Evolutionary conservation across 2,888 invertebrate genomes (phyloP), one percentile per base, ranked within the genome.

Genomic region (Brassicogethes aeneus): DNA sequence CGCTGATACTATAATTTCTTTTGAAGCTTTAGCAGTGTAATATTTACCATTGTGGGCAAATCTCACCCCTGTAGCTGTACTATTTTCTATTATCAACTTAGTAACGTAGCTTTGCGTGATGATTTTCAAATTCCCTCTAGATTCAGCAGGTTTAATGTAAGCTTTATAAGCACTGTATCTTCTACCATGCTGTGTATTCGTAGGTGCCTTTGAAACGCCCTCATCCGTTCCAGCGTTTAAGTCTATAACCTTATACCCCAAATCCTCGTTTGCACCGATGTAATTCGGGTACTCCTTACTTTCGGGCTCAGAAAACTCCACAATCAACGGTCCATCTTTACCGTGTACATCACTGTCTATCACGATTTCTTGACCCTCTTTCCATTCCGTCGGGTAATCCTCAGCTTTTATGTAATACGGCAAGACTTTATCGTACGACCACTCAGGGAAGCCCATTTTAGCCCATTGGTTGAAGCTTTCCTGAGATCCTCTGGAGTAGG

Each of bases 151-250:
- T 88, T 88, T 72, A 8, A 87, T 67, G 61, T 85, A 88, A 0
- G 87, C 85, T 60, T 83, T 85, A 2, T 79, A 75, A 0, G 83
- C 77, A 58, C 85, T 86, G 50, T 84, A 82, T 42, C 88, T 71
- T 39, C 80, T 72, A 0, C 88, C 87, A 39, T 75, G 71, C 30
- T 78, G 69, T 52, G 81, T 71, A 34, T 79, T 83, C 0, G 79
- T 79, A 57, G 83, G 83, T 0, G 77, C 75, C 14, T 75, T 71
- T 1, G 78, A 76, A 52, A 82, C 83, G 0, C 85, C 84, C 2
- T 76, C 55, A 2, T 72, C 60, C 51, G 74, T 74, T 2, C 77
- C 79, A 59, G 83, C 87, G 1, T 82, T 80, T 61, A 86, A 85
- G 37, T 72, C 75, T 57, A 79, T 71, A 41, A 74, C 64, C 52